A percentile compares a stretch with the other conserved stretches of the same genome.
These are phyloP conservation scores for Puma concolor DNA, from an alignment of 2,113 vertebrate genomes.

Conservation along the genomic window DNA sequence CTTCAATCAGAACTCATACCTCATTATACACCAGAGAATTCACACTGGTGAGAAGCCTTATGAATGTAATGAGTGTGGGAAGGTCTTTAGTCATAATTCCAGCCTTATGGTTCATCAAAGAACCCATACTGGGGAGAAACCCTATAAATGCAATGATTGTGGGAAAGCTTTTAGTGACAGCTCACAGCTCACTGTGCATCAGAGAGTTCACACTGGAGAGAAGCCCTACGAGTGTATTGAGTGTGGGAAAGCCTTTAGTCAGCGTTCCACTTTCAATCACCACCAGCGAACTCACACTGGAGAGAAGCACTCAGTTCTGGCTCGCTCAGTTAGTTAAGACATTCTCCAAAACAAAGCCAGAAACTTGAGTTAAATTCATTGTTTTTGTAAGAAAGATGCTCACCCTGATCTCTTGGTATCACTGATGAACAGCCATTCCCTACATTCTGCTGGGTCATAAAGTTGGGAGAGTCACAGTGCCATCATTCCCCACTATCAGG, in stretches of 20 bases:
- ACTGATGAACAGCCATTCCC: neutral
- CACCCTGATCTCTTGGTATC: neutral
- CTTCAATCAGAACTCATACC: conserved; percentile 34
- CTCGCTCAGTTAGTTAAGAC: neutral
- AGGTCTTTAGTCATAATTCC: conserved; percentile 41
- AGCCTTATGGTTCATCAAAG: conserved; percentile 48
- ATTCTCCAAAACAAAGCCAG: conserved; percentile 54
- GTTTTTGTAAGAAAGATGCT: neutral
- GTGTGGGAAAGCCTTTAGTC: conserved; percentile 74
- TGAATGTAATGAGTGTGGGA: conserved; percentile 32
- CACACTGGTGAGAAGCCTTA: conserved; percentile 56
- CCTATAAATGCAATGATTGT: conserved; percentile 26
- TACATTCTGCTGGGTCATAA: neutral
- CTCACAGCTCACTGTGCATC: conserved; percentile 43
- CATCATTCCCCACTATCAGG: neutral
- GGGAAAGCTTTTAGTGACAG: conserved; percentile 45
- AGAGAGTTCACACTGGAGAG: conserved; percentile 40
- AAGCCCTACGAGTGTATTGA: conserved; percentile 75
- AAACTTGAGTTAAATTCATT: neutral
- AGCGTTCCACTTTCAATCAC: conserved; percentile 69
- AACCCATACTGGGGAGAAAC: conserved; percentile 50
- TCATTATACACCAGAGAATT: conserved; percentile 44
- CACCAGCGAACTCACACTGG: conserved; percentile 66
- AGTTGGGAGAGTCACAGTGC: neutral
- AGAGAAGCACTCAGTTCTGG: conserved; percentile 44